Evolutionary conservation across 2,797 vertebrate species (phyloP), one percentile per base, ranked within the genome.

Genomic region (Aeoliscus strigatus): DNA sequence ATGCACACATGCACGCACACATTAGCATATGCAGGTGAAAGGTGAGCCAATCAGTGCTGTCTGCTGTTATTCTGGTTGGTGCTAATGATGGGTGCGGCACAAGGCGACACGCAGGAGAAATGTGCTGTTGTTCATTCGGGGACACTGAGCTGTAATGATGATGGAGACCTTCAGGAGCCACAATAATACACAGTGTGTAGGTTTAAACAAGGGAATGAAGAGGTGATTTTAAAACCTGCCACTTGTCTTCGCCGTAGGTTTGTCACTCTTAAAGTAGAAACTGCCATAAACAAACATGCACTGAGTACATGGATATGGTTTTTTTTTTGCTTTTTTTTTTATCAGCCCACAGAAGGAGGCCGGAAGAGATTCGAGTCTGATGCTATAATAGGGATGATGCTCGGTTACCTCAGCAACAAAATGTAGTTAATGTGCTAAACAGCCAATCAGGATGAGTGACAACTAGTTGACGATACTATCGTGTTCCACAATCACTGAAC

Each of bases 11-110:
- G n/a, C 13, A 17, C 50, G 24, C 44, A 30, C 32, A 37, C 38
- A 27, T 88, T 87, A 86, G 81, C 84, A 86, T 84, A 75, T 14
- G 28, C 60, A 73, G 85, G 84, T 85, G 82, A 88, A 72, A 85
- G 84, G 84, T 86, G 82, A 75, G 56, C 39, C 78, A 84, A 84
- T 86, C 80, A 84, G 73, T 52, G 60, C 51, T 8, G 45, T 72
- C 68, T 35, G 44, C 60, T 31, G 68, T 62, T 79, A 51, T 49
- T 60, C 70, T 65, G 50, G 52, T 54, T 29, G 57, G 27, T 6
- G 42, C 75, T 80, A 83, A 82, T 83, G 71, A 83, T 65, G 51
- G 42, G 44, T 40, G 51, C 30, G 18, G 67, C 58, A 53, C 33
- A 53, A 63, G 68, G 75, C 75, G 75, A 81, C 70, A 56, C 8